Percentiles rank a stretch among this genome's conserved stretches.
Conservation (phyloP, 2,888 invertebrate genomes). For the Drosophila tripunctata region DNA sequence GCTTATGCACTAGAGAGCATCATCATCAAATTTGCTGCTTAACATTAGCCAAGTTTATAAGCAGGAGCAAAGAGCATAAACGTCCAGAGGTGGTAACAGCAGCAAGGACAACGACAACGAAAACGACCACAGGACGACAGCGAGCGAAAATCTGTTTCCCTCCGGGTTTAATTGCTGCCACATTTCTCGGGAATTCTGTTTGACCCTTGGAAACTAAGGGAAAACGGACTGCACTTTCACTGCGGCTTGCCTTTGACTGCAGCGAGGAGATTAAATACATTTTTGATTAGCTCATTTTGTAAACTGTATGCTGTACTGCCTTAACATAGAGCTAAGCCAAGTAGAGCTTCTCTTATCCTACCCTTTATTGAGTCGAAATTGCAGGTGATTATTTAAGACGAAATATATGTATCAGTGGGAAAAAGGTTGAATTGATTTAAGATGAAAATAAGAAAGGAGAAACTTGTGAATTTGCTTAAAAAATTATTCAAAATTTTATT, state of each 20-base stretch:
- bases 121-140: constrained; percentile 7
- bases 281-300: constrained; percentile 63
- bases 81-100: constrained; percentile 3
- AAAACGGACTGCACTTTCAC: constrained; percentile 58
- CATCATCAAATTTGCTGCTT: constrained; percentile 70
- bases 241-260: constrained; percentile 47
- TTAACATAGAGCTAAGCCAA: too few relatives aligned
- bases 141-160: constrained; percentile 43
- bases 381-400: neutral
- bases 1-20: constrained; percentile 21
- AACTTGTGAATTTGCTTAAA: too few relatives aligned
- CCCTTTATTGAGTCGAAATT: neutral
- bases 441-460: too few relatives aligned
- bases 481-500: too few relatives aligned
- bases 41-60: constrained; percentile 42
- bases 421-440: too few relatives aligned
- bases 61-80: constrained; percentile 6
- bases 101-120: constrained; percentile 23
- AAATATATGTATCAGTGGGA: too few relatives aligned
- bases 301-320: too few relatives aligned
- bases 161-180: constrained; percentile 44
- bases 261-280: constrained; percentile 69
- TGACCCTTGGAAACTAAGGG: constrained; percentile 20
- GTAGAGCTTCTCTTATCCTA: too few relatives aligned
- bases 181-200: constrained; percentile 34